Percentiles rank a stretch among this genome's conserved stretches.
Conservation (phyloP, 2,113 vertebrate genomes). For the Phyllostomus hastatus region DNA sequence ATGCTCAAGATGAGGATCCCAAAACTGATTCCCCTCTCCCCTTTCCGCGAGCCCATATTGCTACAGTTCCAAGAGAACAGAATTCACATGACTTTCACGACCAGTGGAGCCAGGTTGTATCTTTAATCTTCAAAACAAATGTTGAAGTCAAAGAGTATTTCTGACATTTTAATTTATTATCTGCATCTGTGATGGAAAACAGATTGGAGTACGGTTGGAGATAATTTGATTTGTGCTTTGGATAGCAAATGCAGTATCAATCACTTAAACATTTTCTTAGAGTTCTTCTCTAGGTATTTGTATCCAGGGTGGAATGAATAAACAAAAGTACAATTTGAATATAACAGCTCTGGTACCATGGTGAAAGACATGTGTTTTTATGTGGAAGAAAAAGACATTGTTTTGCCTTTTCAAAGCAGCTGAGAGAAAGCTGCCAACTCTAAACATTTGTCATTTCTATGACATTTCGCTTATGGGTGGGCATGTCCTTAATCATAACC, state of each 20-base stretch:
- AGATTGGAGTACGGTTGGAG: conserved; percentile 25
- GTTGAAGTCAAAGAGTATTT: conserved; percentile 39
- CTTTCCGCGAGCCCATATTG: not conserved
- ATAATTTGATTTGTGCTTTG: conserved; percentile 56
- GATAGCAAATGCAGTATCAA: conserved; percentile 17
- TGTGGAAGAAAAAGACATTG: not conserved
- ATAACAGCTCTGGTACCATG: not conserved
- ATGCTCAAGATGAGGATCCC: not conserved
- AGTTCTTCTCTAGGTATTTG: not conserved
- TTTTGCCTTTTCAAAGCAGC: not conserved
- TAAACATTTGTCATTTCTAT: not conserved
- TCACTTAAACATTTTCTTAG: conserved; percentile 40
- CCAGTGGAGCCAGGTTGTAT: not conserved
- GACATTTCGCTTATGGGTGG: not conserved
- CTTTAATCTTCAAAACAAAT: conserved; percentile 57
- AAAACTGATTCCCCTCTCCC: accelerated
- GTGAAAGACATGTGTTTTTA: not conserved
- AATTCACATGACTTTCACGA: not conserved
- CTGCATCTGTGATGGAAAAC: conserved; percentile 11
- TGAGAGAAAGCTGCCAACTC: not conserved
- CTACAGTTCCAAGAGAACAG: not conserved
- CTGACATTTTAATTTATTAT: conserved; percentile 58
- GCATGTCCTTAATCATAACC: not conserved
- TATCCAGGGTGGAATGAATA: conserved; percentile 29
- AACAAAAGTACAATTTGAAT: not conserved